A percentile compares a stretch with the other conserved stretches of the same genome.
Conservation (phyloP, 2,113 vertebrate genomes). For the Meleagris gallopavo region DNA sequence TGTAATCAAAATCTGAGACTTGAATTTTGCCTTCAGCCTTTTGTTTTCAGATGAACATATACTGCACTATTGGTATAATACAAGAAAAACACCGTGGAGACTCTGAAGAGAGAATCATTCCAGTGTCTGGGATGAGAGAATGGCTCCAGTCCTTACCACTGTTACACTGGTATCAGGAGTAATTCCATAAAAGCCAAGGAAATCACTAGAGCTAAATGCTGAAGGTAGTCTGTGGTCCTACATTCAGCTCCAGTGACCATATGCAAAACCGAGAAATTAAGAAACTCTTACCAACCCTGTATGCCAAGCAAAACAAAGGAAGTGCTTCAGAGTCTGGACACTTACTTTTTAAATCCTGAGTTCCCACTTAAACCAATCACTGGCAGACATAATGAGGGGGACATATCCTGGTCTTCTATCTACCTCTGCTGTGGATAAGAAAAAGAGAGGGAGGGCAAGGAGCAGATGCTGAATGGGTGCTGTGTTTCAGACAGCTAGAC, state of each 20-base stretch:
- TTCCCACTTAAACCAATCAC: background rate
- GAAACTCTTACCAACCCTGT: background rate
- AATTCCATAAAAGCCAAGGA: background rate
- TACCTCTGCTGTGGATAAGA: conserved; percentile 6
- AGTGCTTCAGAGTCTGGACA: background rate
- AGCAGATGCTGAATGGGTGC: background rate
- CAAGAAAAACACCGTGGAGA: background rate
- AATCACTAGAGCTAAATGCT: background rate
- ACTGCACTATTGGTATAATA: background rate
- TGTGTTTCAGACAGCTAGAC: conserved; percentile 30
- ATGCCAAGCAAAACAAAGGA: background rate
- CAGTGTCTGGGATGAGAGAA: background rate
- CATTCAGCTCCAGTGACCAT: background rate
- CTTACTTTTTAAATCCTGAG: background rate
- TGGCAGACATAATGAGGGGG: conserved; percentile 3
- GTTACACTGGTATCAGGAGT: background rate
- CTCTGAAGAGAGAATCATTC: background rate
- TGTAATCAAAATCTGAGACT: background rate
- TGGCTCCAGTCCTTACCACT: background rate
- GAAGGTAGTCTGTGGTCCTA: background rate
- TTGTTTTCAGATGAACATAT: background rate
- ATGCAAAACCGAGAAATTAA: background rate
- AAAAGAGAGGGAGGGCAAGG: background rate
- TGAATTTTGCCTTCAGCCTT: background rate
- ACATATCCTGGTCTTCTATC: background rate